Base-by-base conservation (phyloP, 1,140 invertebrate species). In the Achroia grisella region DNA sequence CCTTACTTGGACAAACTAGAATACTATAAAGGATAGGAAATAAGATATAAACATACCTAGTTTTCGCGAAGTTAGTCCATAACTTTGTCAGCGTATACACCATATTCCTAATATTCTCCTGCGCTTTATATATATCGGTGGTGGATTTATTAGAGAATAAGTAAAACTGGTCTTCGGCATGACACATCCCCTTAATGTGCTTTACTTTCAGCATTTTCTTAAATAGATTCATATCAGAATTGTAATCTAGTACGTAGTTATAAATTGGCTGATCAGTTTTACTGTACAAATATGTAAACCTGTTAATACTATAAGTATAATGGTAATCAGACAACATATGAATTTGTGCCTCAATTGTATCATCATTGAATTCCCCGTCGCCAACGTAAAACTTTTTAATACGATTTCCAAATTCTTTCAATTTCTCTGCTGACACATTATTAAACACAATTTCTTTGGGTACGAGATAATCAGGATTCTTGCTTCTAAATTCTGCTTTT, bases 41-140 rank as follows among this genome's bases (percentile, higher is more conserved):
- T 3, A 6, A 23, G 6, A 23, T 23, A 23, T 2, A 6, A 6
- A 56, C 69, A 48, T 36, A 83, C 79, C 76, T 66, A 54, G 60
- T 77, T 54, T 83, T 83, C 1, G 76, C 79, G 44, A 83, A 83
- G 39, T 83, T 83, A 0, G 76, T 78, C 79, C 79, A 83, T 53
- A 83, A 33, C 0, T 72, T 79, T 1, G 74, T 72, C 49, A 83
- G 56, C 29, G 32, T 67, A 0, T 77, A 51, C 10, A 83, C 71
- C 66, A 78, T 3, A 3, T 6, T 6, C 6, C 17, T 23, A 23
- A 23, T 6, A 3, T 6, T 23, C 17, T 23, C 17, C 17, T 23
- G 17, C 17, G 2, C 17, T 23, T 23, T 23, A 6, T 23, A 23
- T 23, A 23, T 23, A 2, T 23, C 6, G 77, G 15, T 59, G 39